A percentile compares a stretch with the other conserved stretches of the same genome.
Conservation (phyloP, 2,797 vertebrate genomes). For the Lemur catta region DNA sequence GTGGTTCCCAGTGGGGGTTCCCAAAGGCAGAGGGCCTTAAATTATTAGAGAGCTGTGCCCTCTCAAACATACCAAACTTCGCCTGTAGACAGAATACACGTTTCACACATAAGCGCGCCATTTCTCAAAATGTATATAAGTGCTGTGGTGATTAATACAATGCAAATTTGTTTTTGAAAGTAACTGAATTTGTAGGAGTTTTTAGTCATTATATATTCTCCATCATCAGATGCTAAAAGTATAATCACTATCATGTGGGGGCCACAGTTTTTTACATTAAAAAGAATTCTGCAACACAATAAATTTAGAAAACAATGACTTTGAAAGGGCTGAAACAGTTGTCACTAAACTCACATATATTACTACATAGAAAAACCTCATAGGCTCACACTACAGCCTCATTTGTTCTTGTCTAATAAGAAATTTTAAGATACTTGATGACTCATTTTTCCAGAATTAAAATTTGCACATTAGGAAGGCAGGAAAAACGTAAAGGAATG, state of each 20-base stretch:
- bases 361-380: background rate
- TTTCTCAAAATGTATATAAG: conserved; percentile 34
- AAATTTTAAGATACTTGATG: background rate
- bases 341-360: background rate
- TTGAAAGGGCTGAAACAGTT: background rate
- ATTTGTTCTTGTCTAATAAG: background rate
- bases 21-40: background rate
- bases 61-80: background rate
- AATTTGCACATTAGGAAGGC: background rate
- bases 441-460: background rate
- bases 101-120: background rate
- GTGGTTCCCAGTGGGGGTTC: background rate
- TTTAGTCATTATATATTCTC: background rate
- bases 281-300: background rate
- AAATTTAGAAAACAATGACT: background rate
- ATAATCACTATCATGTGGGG: background rate
- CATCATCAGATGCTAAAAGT: background rate
- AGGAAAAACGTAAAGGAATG: background rate
- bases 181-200: background rate
- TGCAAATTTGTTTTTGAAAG: conserved; percentile 39
- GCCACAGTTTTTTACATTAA: background rate
- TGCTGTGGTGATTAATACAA: background rate
- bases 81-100: background rate
- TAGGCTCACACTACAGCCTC: background rate
- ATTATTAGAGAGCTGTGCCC: background rate